Percentiles rank a stretch among this genome's conserved stretches.
These are phyloP conservation scores for Ruditapes philippinarum DNA, from an alignment of 1,140 invertebrate species.

Conservation along the genomic window DNA sequence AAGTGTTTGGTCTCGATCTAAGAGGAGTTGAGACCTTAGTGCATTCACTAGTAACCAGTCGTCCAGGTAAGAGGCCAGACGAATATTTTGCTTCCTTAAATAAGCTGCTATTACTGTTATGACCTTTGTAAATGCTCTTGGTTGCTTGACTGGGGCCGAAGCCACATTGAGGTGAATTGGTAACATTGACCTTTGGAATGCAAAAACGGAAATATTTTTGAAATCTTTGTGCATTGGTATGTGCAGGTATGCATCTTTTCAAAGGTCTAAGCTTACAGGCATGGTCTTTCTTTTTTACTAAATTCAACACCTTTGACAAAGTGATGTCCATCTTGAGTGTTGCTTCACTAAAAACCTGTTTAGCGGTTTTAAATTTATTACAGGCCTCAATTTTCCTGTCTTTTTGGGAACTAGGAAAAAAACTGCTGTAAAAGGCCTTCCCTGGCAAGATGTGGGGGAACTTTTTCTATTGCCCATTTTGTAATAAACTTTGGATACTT, in stretches of 20 bases:
- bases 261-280: conserved; percentile 12
- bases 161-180: too few species aligned
- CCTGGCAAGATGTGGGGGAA: neutral
- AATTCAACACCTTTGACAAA: conserved; percentile 20
- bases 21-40: too few species aligned
- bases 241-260: conserved; percentile 37
- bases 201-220: too few species aligned
- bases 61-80: too few species aligned
- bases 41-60: too few species aligned
- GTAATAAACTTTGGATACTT: neutral
- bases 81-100: too few species aligned
- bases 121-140: too few species aligned
- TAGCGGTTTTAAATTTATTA: conserved; percentile 55
- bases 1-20: too few species aligned
- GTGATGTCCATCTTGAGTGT: conserved; percentile 57
- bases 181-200: too few species aligned
- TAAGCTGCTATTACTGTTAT: too few species aligned
- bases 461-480: neutral
- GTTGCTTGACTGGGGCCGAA: too few species aligned
- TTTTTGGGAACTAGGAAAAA: too few species aligned
- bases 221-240: neutral
- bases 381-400: conserved; percentile 31
- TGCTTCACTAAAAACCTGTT: conserved; percentile 41
- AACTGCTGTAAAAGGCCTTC: conserved; percentile 49
- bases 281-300: conserved; percentile 14